These are phyloP conservation scores for Dicrurus megarhynchus DNA, from an alignment of 2,113 vertebrate species.

Conservation along the genomic window DNA sequence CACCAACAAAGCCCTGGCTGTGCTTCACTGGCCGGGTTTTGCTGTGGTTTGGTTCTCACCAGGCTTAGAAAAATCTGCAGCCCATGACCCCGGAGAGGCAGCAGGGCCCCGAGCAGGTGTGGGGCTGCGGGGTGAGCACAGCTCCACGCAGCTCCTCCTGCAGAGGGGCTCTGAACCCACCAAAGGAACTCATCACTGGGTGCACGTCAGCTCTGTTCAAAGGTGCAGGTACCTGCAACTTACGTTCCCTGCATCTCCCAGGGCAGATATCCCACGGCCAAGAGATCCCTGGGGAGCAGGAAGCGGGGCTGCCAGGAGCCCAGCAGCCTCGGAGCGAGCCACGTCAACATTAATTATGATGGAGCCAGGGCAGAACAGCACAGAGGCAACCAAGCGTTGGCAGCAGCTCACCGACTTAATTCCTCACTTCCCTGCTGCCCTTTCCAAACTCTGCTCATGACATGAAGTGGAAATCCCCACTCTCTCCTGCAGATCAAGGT, in stretches of 20 bases:
- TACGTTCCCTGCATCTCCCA: neutral
- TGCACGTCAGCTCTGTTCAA: neutral
- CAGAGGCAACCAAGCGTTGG: neutral
- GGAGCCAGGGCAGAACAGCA: neutral
- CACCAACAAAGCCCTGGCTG: neutral
- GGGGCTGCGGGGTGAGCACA: neutral
- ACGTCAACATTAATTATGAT: neutral
- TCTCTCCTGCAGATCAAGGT: neutral
- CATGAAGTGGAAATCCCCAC: neutral
- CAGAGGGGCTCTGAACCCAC: neutral
- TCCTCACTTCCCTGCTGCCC: neutral
- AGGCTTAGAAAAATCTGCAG: neutral
- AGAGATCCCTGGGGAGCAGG: neutral
- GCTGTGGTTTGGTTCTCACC: neutral
- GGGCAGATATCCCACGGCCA: neutral
- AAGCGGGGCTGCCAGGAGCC: neutral
- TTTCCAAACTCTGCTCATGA: neutral
- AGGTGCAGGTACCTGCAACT: neutral
- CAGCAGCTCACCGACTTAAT: neutral
- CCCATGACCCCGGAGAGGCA: accelerated
- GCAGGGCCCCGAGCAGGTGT: neutral
- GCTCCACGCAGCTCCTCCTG: neutral
- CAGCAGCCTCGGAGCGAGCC: neutral
- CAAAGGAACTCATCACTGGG: neutral
- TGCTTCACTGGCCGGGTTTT: neutral